A percentile compares a stretch with the other conserved stretches of the same genome.
Evolutionary conservation across 2,113 vertebrate genomes (phyloP).

Genomic region (Megalops atlanticus): DNA sequence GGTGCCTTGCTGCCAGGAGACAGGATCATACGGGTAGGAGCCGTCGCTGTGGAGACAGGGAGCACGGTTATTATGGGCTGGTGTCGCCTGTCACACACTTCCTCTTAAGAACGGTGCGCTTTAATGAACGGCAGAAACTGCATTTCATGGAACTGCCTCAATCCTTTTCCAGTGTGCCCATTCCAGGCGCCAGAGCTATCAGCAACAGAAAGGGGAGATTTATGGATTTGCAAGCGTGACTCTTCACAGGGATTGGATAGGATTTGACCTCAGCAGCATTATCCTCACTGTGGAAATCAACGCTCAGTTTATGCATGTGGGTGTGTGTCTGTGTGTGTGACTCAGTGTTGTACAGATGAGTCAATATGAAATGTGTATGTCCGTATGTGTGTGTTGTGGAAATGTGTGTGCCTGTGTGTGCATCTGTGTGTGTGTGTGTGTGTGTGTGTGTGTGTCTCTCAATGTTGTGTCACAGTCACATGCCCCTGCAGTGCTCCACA

Average conservation of each 20-base stretch:
- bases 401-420: not conserved
- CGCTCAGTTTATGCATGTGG: not conserved
- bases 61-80: not conserved
- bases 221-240: not conserved
- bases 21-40: conserved; percentile 67
- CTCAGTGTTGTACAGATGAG: not conserved
- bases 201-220: not conserved
- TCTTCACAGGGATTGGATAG: not conserved
- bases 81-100: no score
- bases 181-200: not conserved
- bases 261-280: not conserved
- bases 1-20: conserved; percentile 79
- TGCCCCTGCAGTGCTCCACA: conserved; percentile 19
- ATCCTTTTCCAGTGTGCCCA: not conserved
- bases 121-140: conserved; percentile 1
- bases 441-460: no score
- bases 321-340: not conserved
- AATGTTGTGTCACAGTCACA: conserved; percentile 23
- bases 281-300: not conserved
- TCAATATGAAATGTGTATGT: no score
- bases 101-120: no score
- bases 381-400: not conserved
- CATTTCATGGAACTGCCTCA: not conserved
- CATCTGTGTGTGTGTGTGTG: no score
- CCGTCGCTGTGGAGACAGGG: conserved; percentile 54